Evolutionary conservation across 35 echinoderm and acorn worm genomes (phyloP).

Genomic region (Heliocidaris tuberculata): DNA sequence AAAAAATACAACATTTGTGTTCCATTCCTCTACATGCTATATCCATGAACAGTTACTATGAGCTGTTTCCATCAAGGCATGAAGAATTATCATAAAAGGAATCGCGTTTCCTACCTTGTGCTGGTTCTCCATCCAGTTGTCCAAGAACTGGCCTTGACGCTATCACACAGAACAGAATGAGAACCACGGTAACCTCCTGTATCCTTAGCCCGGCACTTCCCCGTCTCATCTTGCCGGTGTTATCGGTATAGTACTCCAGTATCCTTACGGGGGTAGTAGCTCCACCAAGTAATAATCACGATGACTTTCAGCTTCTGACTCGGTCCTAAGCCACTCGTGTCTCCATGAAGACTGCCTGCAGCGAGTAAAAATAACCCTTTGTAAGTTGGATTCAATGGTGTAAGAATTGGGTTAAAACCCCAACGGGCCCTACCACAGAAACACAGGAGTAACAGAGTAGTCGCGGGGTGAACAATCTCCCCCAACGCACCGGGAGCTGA

Average conservation of each 20-base stretch:
- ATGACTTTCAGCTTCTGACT: slow-evolving; percentile 40
- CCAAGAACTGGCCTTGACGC: not conserved
- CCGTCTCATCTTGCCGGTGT: slow-evolving; percentile 25
- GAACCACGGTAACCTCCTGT: not conserved
- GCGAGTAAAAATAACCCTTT: slow-evolving; percentile 55
- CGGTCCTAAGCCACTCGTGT: slow-evolving; percentile 48
- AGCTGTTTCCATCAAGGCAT: too few relatives aligned
- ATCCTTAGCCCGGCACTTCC: slow-evolving; percentile 33
- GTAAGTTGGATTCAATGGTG: slow-evolving; percentile 37
- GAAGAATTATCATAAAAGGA: not conserved
- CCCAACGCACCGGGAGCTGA: slow-evolving; percentile 2
- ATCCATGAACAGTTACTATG: too few relatives aligned
- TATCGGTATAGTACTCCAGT: slow-evolving; percentile 30
- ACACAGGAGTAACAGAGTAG: not conserved
- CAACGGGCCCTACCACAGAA: not conserved
- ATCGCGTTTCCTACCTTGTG: not conserved
- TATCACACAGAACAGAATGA: not conserved
- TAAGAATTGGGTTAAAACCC: slow-evolving; percentile 53
- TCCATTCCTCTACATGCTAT: too few relatives aligned
- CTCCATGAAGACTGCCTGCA: slow-evolving; percentile 50
- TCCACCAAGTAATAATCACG: slow-evolving; percentile 37
- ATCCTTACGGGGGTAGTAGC: not conserved
- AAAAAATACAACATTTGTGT: too few relatives aligned
- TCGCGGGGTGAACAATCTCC: slow-evolving; percentile 40
- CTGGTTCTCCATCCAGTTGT: not conserved